Conservation (phyloP, 2,113 vertebrate species). For the Spermophilus dauricus region DNA sequence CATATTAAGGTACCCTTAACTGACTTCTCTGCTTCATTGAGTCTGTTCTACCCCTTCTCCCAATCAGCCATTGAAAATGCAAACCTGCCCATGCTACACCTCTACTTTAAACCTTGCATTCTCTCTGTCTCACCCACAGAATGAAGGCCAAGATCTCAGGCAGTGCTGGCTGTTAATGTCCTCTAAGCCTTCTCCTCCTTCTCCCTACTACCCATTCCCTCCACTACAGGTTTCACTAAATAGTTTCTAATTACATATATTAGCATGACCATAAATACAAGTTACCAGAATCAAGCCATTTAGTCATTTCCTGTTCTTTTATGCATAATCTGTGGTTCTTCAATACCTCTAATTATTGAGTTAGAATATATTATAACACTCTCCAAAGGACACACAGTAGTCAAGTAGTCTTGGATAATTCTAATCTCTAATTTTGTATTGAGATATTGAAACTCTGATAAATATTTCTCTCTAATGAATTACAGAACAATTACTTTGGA, state of each 20-base stretch:
- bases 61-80: background rate
- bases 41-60: background rate
- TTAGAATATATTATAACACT: constrained; percentile 77
- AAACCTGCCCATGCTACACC: background rate
- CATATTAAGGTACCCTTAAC: background rate
- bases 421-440: constrained; percentile 62
- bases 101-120: background rate
- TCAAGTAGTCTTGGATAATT: constrained; percentile 63
- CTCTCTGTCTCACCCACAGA: background rate
- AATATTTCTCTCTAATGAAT: constrained; percentile 37
- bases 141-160: background rate
- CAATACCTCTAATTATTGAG: constrained; percentile 80
- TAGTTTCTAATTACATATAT: constrained; percentile 73
- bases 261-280: constrained; percentile 79
- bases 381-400: constrained; percentile 65
- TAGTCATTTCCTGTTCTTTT: constrained; percentile 81
- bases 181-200: background rate
- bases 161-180: background rate
- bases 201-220: background rate
- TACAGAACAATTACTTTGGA: background rate
- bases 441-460: constrained; percentile 58
- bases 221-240: constrained; percentile 46
- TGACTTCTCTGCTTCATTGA: background rate
- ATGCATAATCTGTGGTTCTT: constrained; percentile 76
- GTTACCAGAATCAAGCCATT: constrained; percentile 76